phyloP scores from a whole-genome alignment of 2,888 invertebrate species.

The Lithosia quadra region DNA sequence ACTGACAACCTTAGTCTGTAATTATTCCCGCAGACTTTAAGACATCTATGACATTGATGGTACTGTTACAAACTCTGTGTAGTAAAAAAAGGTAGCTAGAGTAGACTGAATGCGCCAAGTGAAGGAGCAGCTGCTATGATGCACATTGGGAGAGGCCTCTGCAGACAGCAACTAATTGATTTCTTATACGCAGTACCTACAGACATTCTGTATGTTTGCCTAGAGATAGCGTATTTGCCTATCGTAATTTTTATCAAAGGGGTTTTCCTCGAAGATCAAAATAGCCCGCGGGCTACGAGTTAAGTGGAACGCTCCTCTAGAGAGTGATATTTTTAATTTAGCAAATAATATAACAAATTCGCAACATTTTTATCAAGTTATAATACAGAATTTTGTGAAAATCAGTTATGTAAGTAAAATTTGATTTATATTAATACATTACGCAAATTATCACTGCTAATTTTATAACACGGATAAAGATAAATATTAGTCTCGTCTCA shows the following conservation, averaged over 20 bases:
- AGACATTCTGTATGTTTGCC: neutral
- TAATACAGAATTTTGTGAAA: neutral
- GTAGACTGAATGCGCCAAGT: neutral
- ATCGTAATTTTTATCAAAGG: neutral
- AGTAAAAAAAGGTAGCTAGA: too few species aligned
- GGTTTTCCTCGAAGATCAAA: neutral
- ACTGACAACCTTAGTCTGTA: neutral
- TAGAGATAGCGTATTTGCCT: neutral
- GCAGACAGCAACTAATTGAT: neutral
- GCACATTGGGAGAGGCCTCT: neutral
- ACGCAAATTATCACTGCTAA: neutral
- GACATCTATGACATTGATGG: neutral
- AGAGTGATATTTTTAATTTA: slow-evolving; percentile 4
- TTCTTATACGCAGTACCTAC: neutral
- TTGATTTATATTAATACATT: neutral
- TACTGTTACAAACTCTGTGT: too few species aligned
- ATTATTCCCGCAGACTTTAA: neutral
- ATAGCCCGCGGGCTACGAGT: neutral
- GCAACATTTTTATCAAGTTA: neutral
- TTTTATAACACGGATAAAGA: neutral
- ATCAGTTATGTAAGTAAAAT: neutral
- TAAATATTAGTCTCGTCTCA: slow-evolving; percentile 2
- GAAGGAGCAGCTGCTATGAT: too few species aligned
- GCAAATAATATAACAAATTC: neutral
- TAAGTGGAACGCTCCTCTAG: neutral